Base-by-base conservation (phyloP, 2,113 vertebrate species). In the Puntigrus tetrazona region DNA sequence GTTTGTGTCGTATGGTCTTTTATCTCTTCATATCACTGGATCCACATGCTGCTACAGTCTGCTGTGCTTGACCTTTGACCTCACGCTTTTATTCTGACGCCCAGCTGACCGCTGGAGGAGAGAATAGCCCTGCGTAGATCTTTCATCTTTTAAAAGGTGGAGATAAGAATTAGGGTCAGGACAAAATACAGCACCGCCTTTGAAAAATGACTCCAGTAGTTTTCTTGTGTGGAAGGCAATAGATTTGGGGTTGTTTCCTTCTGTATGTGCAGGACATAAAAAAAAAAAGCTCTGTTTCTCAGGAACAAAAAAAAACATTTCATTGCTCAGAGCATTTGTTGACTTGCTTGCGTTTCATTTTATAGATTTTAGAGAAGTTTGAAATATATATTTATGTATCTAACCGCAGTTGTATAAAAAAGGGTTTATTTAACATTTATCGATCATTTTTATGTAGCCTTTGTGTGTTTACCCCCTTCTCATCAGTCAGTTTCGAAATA, bases 11-110 rank as follows among this genome's bases (percentile, higher is more conserved):
- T 52, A 13, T 29, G 70, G 55, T 75, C 22, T 83, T 7, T 61
- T 52, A 74, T 74, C 82, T 55, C 72, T 20, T 69, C 36, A 38
- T 78, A 70, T 77, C 41, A 74, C 43, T 59, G 10, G 34, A 59
- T 78, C 55, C 55, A 29, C 77, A 63, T 43, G 36, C 57, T n/a
- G 31, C 57, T 38, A 61, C 55, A 34, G 82, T 85, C 74, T 72
- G 50, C 72, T 36, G 73, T 55, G 77, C 74, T 73, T 82, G 86
- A 87, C 79, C 86, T 38, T 22, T 83, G 67, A 57, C 67, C 45
- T 59, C 27, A 59, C 27, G 82, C 84, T 87, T 63, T 67, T 36
- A 25, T 82, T 84, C 80, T 29, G 13, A 43, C 20, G 34, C 50
- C 27, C 34, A 14, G 11, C 27, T 45, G 38, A 80, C 74, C 38